Evolutionary conservation across 2,888 invertebrate genomes (phyloP), one percentile per base, ranked within the genome.

Genomic region (Carterocephalus palaemon): DNA sequence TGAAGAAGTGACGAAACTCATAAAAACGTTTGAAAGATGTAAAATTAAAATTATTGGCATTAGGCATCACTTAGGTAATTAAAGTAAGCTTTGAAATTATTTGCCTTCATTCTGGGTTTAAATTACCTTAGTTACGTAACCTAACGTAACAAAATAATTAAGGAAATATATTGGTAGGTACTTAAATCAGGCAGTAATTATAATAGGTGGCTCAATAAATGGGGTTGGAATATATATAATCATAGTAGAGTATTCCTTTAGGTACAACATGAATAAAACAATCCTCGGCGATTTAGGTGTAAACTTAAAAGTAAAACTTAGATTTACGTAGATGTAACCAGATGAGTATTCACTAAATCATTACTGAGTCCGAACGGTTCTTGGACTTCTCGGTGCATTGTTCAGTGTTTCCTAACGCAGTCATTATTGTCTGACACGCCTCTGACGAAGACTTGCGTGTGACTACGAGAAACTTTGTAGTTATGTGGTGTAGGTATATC

Each of bases 21-120:
- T 48, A 48, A 56, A 56, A 53, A 48, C 46, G 43, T 47, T 51
- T 51, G 42, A 48, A 43, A 51, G 45, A 47, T 47, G 41, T 52
- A 54, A 54, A 47, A 6, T n/a, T n/a, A n/a, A n/a, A n/a, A n/a
- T n/a, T n/a, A n/a, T n/a, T n/a, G n/a, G n/a, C n/a, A n/a, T 32
- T 31, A 32, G 39, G 39, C 28, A 47, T 47, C 52, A 45, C 38
- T n/a, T n/a, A n/a, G n/a, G 45, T 57, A 49, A 54, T 56, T 54
- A 53, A 51, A 48, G 37, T 31, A 28, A 40, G 47, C 38, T 48
- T 46, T 53, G 39, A 29, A 39, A 39, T 39, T 29, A 39, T 29
- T 9, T 20, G n/a, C n/a, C n/a, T n/a, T n/a, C n/a, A n/a, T n/a
- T n/a, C n/a, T n/a, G n/a, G n/a, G 23, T 22, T 22, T 22, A 34